Evolutionary conservation across 2,797 vertebrate species (phyloP), one percentile per base, ranked within the genome.

Genomic region (Tangara arthus): DNA sequence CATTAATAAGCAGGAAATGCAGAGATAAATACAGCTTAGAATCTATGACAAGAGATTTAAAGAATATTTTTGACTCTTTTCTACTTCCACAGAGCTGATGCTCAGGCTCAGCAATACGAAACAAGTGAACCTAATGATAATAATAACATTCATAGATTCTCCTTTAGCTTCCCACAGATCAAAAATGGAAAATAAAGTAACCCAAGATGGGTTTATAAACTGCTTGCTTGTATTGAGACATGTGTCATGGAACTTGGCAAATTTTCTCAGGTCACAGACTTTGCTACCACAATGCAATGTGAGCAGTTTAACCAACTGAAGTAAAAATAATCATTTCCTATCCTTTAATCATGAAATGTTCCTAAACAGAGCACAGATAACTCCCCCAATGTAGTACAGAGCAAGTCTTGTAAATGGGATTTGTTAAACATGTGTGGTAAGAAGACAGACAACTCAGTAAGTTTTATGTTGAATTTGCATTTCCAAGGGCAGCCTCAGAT

Each of bases 171-270:
- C 92, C 82, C 89, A 94, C 84, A 93, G 68, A 57, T 52, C 61
- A 81, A 92, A 81, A 91, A 65, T 2, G 41, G 82, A 95, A 95
- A 95, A 92, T 27, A 68, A 90, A 92, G 84, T 91, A 96, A 95
- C 61, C 26, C 55, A 79, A 93, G 42, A 91, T 65, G 57, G 26
- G 55, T 52, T 89, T 92, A 78, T 76, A 82, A 90, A 72, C 69
- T n/a, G 86, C 81, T 90, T 92, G 28, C 65, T 94, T 88, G 76
- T 61, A 80, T 46, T 72, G 56, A 95, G 46, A 90, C 46, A 92
- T 50, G 32, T 95, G 93, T 95, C 94, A 93, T 90, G 94, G 94
- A 96, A 96, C 70, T 96, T 95, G 84, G 94, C 95, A 94, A 83
- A 78, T 41, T 86, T 83, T 93, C 80, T 72, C 28, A 63, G 87